Conservation (phyloP, 2,797 vertebrate genomes). For the Apogon hyalosoma region DNA sequence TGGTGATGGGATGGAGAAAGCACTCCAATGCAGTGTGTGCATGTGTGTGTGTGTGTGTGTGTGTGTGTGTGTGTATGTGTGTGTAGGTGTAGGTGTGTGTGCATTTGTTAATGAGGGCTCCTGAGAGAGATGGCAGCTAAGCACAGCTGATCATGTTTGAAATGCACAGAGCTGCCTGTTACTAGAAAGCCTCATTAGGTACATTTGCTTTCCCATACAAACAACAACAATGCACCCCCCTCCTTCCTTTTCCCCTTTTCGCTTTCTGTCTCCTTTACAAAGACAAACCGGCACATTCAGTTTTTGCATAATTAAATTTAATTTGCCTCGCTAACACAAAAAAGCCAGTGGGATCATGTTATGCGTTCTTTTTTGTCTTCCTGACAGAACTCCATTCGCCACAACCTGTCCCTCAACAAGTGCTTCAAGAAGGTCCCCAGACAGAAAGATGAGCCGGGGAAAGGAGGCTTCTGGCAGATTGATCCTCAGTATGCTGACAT, state of each 20-base stretch:
- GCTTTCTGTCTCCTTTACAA: constrained; percentile 37
- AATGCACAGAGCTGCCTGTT: constrained; percentile 79
- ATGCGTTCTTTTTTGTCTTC: constrained; percentile 23
- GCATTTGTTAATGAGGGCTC: constrained; percentile 83
- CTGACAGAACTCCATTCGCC: constrained; percentile 88
- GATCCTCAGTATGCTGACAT: constrained; percentile 89
- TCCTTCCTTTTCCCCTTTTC: constrained; percentile 22
- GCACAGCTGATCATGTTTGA: constrained; percentile 85
- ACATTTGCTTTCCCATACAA: constrained; percentile 82
- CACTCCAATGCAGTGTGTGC: constrained; percentile 35
- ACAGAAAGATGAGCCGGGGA: constrained; percentile 89
- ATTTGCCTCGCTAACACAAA: constrained; percentile 18
- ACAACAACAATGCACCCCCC: constrained; percentile 74
- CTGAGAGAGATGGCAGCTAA: constrained; percentile 83
- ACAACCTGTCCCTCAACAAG: constrained; percentile 91
- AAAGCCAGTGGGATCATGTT: constrained; percentile 28
- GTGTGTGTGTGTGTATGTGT: constrained; percentile 39
- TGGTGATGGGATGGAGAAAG: constrained; percentile 54
- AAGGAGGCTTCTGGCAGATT: constrained; percentile 90
- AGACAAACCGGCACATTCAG: constrained; percentile 37
- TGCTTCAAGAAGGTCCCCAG: constrained; percentile 91
- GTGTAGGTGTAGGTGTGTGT: constrained; percentile 31
- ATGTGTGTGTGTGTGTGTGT: constrained; percentile 12
- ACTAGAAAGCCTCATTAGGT: constrained; percentile 85
- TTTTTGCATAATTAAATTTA: constrained; percentile 44